Percentiles rank a stretch among this genome's conserved stretches.
Conservation (phyloP, 2,113 vertebrate genomes). For the Morone saxatilis region DNA sequence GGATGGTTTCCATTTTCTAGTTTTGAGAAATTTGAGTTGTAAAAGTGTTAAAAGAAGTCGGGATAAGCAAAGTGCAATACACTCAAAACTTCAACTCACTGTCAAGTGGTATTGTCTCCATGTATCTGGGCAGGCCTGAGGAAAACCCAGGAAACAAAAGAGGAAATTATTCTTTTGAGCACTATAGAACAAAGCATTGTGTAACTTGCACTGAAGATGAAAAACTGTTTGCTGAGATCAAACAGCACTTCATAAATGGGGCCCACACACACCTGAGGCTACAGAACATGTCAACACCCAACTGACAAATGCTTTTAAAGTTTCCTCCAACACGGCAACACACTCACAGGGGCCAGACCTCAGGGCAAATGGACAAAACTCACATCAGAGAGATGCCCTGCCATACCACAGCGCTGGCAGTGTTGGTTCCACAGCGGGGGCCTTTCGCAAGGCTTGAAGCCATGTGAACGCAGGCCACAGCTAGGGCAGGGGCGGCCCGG, state of each 20-base stretch:
- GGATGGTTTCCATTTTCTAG: neutral
- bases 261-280: slow-evolving; percentile 2
- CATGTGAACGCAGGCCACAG: slow-evolving; percentile 72
- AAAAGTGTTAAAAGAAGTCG: neutral
- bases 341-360: neutral
- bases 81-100: slow-evolving; percentile 57
- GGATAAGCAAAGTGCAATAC: neutral
- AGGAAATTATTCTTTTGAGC: slow-evolving; percentile 5
- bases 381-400: slow-evolving; percentile 78
- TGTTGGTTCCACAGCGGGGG: slow-evolving; percentile 74
- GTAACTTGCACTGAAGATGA: slow-evolving; percentile 3
- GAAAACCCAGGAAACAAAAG: slow-evolving; percentile 27
- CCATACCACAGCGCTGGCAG: slow-evolving; percentile 75
- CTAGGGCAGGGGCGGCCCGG: slow-evolving; percentile 61
- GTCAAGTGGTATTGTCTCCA: slow-evolving; percentile 81
- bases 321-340: slow-evolving; percentile 8
- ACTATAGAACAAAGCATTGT: neutral
- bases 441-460: slow-evolving; percentile 55
- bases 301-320: slow-evolving; percentile 31
- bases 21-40: neutral
- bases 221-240: slow-evolving; percentile 18
- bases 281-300: slow-evolving; percentile 36
- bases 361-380: slow-evolving; percentile 17
- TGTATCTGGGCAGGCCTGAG: slow-evolving; percentile 74
- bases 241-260: slow-evolving; percentile 24